A percentile compares a stretch with the other conserved stretches of the same genome.
These are phyloP conservation scores for Leptoclinus maculatus DNA, from an alignment of 2,797 vertebrate species.

Conservation along the genomic window DNA sequence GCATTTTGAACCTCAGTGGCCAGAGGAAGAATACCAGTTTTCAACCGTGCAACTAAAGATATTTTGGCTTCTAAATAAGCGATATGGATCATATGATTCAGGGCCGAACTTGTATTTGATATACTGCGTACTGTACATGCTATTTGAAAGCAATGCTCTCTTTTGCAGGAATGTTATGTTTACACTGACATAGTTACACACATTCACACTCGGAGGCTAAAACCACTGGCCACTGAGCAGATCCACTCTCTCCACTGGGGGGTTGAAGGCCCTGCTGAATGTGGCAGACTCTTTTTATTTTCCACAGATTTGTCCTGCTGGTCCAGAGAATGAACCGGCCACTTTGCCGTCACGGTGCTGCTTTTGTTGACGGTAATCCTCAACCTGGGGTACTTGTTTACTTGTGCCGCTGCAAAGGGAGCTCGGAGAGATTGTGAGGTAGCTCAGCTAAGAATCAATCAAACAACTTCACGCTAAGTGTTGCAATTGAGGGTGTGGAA, in stretches of 20 bases:
- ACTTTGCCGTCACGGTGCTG: background rate
- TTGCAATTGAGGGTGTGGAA: background rate
- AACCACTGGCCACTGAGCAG: slow-evolving; percentile 9
- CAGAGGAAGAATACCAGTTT: background rate
- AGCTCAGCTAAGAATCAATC: background rate
- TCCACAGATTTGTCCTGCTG: slow-evolving; percentile 15
- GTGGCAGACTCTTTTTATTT: slow-evolving; percentile 33
- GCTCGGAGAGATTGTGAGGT: background rate
- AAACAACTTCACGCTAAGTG: background rate
- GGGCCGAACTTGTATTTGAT: background rate
- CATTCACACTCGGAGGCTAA: background rate
- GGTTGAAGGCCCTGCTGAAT: slow-evolving; percentile 32
- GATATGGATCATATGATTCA: background rate
- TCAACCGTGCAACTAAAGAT: background rate
- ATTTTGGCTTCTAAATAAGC: background rate
- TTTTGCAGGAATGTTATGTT: slow-evolving; percentile 6
- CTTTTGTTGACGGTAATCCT: background rate
- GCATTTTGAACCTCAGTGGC: background rate
- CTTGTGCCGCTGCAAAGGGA: background rate
- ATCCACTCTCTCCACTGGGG: slow-evolving; percentile 16
- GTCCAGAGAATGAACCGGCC: background rate
- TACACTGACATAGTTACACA: background rate
- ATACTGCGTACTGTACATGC: background rate
- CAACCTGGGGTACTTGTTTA: background rate
- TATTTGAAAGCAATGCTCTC: background rate